phyloP scores from a whole-genome alignment of 2,888 invertebrate species.

The Leucania comma region DNA sequence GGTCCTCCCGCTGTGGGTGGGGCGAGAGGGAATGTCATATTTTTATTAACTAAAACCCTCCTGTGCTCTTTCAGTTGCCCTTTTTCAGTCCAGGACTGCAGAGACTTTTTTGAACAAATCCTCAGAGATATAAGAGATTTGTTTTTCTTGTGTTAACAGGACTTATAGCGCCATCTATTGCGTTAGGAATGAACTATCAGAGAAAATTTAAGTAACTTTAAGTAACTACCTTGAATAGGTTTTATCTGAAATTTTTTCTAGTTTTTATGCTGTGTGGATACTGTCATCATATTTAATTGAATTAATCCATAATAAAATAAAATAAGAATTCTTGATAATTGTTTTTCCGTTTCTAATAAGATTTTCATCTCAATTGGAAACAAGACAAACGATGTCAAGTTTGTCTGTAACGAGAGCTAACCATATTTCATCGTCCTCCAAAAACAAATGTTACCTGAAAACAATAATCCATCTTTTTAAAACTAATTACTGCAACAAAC shows the following conservation, averaged over 20 bases:
- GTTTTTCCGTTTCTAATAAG: background rate
- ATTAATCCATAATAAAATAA: background rate
- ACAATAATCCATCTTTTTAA: conserved; percentile 44
- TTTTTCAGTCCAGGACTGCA: too few species aligned
- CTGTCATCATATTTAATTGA: background rate
- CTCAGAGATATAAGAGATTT: background rate
- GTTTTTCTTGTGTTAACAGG: background rate
- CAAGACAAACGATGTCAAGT: too few species aligned
- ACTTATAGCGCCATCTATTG: conserved; percentile 45
- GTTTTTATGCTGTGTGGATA: background rate
- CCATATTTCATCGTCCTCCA: background rate
- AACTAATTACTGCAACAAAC: conserved; percentile 63
- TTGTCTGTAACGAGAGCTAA: background rate
- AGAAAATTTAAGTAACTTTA: background rate
- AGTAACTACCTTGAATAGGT: background rate
- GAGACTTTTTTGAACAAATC: too few species aligned
- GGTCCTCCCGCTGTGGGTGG: too few species aligned
- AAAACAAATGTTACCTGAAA: conserved; percentile 5
- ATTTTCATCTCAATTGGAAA: background rate
- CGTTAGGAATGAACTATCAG: conserved; percentile 2
- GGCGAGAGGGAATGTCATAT: too few species aligned
- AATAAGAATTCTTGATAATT: background rate
- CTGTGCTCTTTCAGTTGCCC: too few species aligned
- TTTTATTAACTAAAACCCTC: too few species aligned
- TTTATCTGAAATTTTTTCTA: too few species aligned